These are phyloP conservation scores for Sebastes vulpes DNA, from an alignment of 2,797 vertebrate genomes.

Conservation along the genomic window DNA sequence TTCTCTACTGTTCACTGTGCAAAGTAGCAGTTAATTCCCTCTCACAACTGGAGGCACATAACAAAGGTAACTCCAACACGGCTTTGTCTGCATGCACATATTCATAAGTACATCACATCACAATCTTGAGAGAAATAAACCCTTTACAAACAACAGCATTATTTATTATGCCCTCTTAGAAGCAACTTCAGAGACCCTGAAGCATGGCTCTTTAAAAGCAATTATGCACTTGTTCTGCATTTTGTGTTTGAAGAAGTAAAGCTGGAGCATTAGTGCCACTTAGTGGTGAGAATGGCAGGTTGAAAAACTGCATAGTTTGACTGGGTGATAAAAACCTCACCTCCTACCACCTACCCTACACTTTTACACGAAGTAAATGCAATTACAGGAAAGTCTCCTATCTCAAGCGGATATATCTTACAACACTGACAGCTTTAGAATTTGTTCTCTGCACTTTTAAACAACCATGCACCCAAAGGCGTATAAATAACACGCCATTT, in stretches of 20 bases:
- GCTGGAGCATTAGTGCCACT: constrained; percentile 35
- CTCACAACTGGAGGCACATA: constrained; percentile 92
- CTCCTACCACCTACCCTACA: background rate
- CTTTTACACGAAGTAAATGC: background rate
- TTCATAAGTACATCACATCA: background rate
- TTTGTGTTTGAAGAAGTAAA: background rate
- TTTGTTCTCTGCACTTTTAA: background rate
- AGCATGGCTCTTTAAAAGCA: background rate
- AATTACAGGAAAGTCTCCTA: background rate
- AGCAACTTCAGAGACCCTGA: background rate
- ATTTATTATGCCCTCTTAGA: background rate
- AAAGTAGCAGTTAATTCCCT: constrained; percentile 93
- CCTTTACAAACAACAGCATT: background rate
- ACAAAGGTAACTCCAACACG: constrained; percentile 86
- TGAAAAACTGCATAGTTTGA: background rate
- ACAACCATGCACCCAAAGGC: background rate
- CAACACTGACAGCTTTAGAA: background rate
- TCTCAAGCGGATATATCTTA: background rate
- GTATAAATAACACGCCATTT: too few relatives aligned
- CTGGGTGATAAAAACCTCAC: background rate
- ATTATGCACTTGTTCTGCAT: background rate
- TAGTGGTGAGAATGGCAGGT: constrained; percentile 28
- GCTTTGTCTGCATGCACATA: background rate
- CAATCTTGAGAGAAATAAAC: background rate
- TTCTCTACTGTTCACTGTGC: constrained; percentile 91